Evolutionary conservation across 2,113 vertebrate genomes (phyloP).

Genomic region (Pantherophis guttatus): DNA sequence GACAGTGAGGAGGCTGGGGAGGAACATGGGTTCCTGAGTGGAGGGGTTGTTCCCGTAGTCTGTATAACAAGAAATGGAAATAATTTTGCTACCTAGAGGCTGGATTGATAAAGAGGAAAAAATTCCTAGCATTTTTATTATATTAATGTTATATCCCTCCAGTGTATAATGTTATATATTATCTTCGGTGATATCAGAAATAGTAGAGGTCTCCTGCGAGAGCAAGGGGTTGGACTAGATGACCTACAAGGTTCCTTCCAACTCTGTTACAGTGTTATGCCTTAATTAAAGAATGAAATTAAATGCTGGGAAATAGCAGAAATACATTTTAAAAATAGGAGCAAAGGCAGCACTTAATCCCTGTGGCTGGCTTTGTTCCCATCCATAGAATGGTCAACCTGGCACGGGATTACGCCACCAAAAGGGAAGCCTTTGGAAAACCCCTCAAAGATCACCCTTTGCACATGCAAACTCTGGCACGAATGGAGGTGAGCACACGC

Average conservation of each 20-base stretch:
- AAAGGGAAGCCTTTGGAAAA: slow-evolving; percentile 78
- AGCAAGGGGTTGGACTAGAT: too few relatives aligned
- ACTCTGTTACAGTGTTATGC: too few relatives aligned
- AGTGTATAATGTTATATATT: too few relatives aligned
- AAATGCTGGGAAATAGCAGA: background rate
- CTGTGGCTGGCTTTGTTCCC: background rate
- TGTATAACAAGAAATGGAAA: background rate
- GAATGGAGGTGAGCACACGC: slow-evolving; percentile 76
- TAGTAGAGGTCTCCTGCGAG: too few relatives aligned
- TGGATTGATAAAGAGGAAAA: background rate
- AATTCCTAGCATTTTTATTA: background rate
- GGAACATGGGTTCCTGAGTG: background rate
- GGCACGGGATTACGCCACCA: slow-evolving; percentile 77
- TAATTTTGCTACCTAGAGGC: background rate
- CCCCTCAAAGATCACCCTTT: slow-evolving; percentile 81
- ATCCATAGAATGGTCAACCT: slow-evolving; percentile 74
- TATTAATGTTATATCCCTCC: background rate
- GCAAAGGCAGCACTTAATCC: background rate
- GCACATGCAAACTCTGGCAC: slow-evolving; percentile 78
- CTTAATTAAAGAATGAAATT: background rate
- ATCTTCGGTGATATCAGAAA: too few relatives aligned
- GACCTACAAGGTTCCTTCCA: too few relatives aligned
- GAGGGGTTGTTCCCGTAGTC: background rate
- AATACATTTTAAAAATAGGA: background rate
- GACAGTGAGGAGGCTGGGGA: too few relatives aligned